These are phyloP conservation scores for Esox niger DNA, from an alignment of 2,113 vertebrate genomes.

Conservation along the genomic window DNA sequence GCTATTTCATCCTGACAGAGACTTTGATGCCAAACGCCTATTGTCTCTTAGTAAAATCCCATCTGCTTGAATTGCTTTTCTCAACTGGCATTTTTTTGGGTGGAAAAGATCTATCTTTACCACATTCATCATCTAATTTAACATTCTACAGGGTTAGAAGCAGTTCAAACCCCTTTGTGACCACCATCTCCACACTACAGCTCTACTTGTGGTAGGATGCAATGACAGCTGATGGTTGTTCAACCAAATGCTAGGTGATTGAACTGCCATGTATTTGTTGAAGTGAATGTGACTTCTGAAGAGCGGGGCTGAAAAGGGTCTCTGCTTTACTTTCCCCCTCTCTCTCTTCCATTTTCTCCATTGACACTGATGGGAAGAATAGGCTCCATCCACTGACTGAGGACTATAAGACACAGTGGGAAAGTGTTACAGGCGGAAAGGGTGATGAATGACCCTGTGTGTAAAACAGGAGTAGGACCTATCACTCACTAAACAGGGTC, in stretches of 20 bases:
- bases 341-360: constrained; percentile 32
- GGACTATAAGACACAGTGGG: constrained; percentile 33
- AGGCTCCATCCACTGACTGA: constrained; percentile 36
- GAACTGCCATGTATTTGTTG: neutral
- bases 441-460: constrained; percentile 57
- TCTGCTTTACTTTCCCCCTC: constrained; percentile 1
- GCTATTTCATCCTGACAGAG: constrained; percentile 3
- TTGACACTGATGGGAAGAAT: constrained; percentile 5
- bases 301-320: neutral
- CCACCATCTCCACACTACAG: too few species aligned
- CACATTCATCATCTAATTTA: too few species aligned
- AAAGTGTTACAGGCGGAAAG: neutral
- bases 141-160: too few species aligned
- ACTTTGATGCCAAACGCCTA: neutral
- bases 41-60: neutral
- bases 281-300: neutral
- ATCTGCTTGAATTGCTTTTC: neutral
- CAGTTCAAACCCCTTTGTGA: too few species aligned
- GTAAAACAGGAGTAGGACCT: constrained; percentile 64
- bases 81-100: neutral
- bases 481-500: constrained; percentile 56
- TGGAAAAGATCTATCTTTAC: too few species aligned
- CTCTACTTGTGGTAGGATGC: too few species aligned
- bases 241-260: too few species aligned
- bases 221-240: too few species aligned